Conservation (phyloP, 2,113 vertebrate genomes). For the Papio anubis region DNA sequence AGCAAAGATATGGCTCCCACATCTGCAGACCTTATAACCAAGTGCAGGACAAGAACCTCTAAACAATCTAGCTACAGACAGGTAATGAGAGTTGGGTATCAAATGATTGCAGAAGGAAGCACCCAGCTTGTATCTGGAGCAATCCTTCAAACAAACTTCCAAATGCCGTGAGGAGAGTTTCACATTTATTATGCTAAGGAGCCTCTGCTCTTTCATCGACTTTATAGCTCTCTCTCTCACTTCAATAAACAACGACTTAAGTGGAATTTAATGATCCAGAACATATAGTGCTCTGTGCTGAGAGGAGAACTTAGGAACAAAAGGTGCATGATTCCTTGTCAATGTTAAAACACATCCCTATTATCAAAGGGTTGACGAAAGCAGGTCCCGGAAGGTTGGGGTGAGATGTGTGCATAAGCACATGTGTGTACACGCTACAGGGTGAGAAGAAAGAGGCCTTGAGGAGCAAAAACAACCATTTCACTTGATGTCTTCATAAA, state of each 20-base stretch:
- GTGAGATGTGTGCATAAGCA: fast-evolving
- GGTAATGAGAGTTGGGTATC: neutral
- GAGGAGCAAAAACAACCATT: neutral
- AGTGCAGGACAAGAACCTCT: neutral
- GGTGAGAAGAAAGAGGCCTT: too few relatives aligned
- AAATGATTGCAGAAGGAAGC: neutral
- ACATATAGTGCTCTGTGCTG: neutral
- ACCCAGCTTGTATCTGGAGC: neutral
- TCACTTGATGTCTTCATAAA: neutral
- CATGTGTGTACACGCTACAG: fast-evolving
- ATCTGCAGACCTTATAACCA: neutral
- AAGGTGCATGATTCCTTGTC: neutral
- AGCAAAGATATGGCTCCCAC: neutral
- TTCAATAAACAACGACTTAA: neutral
- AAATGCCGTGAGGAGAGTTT: neutral
- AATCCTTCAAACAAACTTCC: neutral
- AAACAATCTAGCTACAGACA: neutral
- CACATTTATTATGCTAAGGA: neutral
- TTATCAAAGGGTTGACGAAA: neutral
- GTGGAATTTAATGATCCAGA: slow-evolving; percentile 16
- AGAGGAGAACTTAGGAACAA: neutral
- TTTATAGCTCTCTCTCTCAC: neutral
- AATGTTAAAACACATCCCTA: neutral
- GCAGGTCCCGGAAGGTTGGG: neutral
- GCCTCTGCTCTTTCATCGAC: neutral